phyloP scores from a whole-genome alignment of 2,113 vertebrate genomes.

The Collichthys lucidus region DNA sequence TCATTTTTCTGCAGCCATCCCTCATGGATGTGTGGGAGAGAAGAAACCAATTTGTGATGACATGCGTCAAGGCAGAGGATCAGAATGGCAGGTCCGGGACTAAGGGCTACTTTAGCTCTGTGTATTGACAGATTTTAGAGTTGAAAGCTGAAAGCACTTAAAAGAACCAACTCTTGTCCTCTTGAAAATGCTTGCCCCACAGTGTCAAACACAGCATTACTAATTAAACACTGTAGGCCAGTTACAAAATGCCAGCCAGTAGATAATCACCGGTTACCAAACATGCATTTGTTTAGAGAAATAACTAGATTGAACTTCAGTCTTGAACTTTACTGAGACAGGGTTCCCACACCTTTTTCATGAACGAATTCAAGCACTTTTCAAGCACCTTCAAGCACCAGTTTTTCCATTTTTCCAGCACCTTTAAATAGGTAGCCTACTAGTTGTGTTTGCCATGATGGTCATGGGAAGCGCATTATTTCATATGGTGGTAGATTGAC shows the following conservation, averaged over 20 bases:
- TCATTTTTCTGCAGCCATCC: constrained; percentile 5
- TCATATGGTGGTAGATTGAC: no score
- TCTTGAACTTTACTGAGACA: neutral
- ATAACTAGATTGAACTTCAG: constrained; percentile 7
- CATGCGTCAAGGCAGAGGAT: constrained; percentile 10
- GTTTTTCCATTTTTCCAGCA: no score
- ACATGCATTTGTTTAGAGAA: neutral
- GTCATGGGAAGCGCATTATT: no score
- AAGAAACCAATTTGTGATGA: constrained; percentile 29
- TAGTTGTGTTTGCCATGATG: no score
- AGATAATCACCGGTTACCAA: constrained; percentile 23
- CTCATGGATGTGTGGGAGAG: constrained; percentile 18
- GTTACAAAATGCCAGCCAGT: constrained; percentile 34
- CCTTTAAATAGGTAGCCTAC: no score
- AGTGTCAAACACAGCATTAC: constrained; percentile 28
- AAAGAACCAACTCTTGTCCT: constrained; percentile 21
- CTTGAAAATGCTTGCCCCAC: constrained; percentile 41
- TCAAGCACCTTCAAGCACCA: no score
- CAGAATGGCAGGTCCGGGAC: constrained; percentile 20
- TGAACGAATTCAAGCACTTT: no score
- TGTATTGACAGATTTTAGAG: constrained; percentile 44
- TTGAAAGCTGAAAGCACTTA: constrained; percentile 42
- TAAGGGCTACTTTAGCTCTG: constrained; percentile 15
- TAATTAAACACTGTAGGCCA: constrained; percentile 38
- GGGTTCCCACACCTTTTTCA: no score